Percentiles rank a stretch among this genome's conserved stretches.
Evolutionary conservation across 2,888 invertebrate genomes (phyloP).

Genomic region (Piscicola geometra): DNA sequence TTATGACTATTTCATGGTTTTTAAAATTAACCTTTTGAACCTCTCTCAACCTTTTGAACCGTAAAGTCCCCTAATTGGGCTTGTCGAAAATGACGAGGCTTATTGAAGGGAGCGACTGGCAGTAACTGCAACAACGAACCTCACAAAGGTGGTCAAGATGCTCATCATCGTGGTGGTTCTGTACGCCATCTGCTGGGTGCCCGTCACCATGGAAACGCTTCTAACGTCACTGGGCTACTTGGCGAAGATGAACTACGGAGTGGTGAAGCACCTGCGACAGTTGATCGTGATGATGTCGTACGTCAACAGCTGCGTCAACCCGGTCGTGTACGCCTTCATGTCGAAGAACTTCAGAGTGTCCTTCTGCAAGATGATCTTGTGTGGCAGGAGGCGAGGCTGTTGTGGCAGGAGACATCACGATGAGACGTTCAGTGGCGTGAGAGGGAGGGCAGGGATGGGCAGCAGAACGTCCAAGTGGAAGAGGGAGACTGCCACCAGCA

Average conservation of each 20-base stretch:
- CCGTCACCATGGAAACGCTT: constrained; percentile 65
- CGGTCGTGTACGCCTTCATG: constrained; percentile 71
- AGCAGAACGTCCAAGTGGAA: neutral
- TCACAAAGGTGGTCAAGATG: constrained; percentile 72
- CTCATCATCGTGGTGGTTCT: constrained; percentile 67
- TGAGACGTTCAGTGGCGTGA: neutral
- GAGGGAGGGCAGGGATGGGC: neutral
- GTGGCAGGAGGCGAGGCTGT: neutral
- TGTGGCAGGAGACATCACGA: neutral
- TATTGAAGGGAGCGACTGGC: too few species aligned
- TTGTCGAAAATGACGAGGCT: too few species aligned
- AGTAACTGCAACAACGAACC: too few species aligned
- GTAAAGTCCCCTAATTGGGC: neutral
- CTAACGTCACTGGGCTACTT: constrained; percentile 64
- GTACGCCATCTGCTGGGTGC: constrained; percentile 69
- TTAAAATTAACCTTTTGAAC: too few species aligned
- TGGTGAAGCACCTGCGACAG: constrained; percentile 63
- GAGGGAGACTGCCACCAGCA: neutral
- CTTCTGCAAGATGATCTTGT: constrained; percentile 46
- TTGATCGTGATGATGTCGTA: constrained; percentile 67
- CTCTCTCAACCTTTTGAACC: neutral
- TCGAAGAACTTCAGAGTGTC: constrained; percentile 65
- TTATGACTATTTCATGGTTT: too few species aligned
- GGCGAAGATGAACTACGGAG: constrained; percentile 58
- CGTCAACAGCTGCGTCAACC: constrained; percentile 70